Evolutionary conservation across 53 echinoderm and acorn worm species (phyloP).

Genomic region (Patiria pectinifera): DNA sequence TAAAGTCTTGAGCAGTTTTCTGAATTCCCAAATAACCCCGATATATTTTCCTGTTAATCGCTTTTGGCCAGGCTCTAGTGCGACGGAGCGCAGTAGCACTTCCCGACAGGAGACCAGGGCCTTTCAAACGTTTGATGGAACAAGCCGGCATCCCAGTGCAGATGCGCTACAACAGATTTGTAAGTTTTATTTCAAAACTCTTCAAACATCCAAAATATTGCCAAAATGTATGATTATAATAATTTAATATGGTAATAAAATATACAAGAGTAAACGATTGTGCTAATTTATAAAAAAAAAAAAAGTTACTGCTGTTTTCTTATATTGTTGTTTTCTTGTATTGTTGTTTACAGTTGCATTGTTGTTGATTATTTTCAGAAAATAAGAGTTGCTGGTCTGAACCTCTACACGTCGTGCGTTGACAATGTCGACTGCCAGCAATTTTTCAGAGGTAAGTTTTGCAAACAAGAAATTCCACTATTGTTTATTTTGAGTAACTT

Average conservation of each 20-base stretch:
- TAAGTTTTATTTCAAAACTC: slow-evolving; percentile 53
- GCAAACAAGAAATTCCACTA: background rate
- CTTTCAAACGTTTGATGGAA: slow-evolving; percentile 75
- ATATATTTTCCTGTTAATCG: background rate
- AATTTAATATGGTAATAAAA: too few species aligned
- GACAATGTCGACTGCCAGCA: slow-evolving; percentile 85
- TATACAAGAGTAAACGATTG: too few species aligned
- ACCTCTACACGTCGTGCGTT: slow-evolving; percentile 92
- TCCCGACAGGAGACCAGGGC: slow-evolving; percentile 76
- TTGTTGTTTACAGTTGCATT: background rate
- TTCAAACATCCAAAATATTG: background rate
- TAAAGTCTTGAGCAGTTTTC: background rate
- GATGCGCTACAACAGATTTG: slow-evolving; percentile 95
- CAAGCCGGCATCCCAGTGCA: slow-evolving; percentile 74
- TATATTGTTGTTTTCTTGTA: background rate
- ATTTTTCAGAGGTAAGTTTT: slow-evolving; percentile 85
- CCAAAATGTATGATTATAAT: background rate
- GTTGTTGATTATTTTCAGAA: slow-evolving; percentile 66
- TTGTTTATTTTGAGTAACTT: background rate
- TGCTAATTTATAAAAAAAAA: too few species aligned
- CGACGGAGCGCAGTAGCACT: slow-evolving; percentile 64
- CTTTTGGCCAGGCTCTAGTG: slow-evolving; percentile 69
- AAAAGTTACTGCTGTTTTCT: background rate
- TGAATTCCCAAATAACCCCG: background rate
- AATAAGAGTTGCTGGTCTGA: slow-evolving; percentile 91